Evolutionary conservation across 2,113 vertebrate species (phyloP).

Genomic region (Alligator mississippiensis): DNA sequence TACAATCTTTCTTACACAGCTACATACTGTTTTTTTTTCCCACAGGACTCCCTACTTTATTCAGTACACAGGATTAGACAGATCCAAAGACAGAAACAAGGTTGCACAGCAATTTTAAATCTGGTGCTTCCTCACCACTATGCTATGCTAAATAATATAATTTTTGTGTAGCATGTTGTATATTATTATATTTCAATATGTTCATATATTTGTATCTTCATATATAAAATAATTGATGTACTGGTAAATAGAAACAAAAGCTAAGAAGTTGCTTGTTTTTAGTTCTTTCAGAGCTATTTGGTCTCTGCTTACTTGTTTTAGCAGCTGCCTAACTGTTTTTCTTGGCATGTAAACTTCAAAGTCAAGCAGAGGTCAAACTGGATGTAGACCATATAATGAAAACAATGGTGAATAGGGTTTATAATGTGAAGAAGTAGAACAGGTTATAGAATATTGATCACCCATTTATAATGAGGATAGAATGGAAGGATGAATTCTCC

Average conservation of each 20-base stretch:
- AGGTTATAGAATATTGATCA: background rate
- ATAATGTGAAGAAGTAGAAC: constrained; percentile 26
- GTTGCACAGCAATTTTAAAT: constrained; percentile 53
- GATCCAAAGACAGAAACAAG: constrained; percentile 57
- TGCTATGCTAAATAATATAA: constrained; percentile 33
- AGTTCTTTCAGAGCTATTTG: constrained; percentile 60
- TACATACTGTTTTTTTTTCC: constrained; percentile 47
- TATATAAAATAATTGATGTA: constrained; percentile 17
- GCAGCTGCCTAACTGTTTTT: constrained; percentile 71
- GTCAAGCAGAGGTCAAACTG: constrained; percentile 70
- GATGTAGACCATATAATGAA: constrained; percentile 32
- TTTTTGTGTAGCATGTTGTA: constrained; percentile 2
- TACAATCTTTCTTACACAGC: constrained; percentile 7
- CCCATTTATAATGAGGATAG: background rate
- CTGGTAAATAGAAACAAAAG: constrained; percentile 67
- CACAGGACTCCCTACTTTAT: constrained; percentile 61
- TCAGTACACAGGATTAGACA: constrained; percentile 58
- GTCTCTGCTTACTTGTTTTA: constrained; percentile 64
- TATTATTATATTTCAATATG: background rate
- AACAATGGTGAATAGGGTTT: constrained; percentile 2
- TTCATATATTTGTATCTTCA: constrained; percentile 27
- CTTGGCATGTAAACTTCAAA: constrained; percentile 70
- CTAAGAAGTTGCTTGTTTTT: constrained; percentile 66
- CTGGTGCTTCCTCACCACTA: constrained; percentile 42
- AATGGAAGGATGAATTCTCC: background rate